Base-by-base conservation (phyloP, 2,888 invertebrate genomes). In the Tipula lateralis region DNA sequence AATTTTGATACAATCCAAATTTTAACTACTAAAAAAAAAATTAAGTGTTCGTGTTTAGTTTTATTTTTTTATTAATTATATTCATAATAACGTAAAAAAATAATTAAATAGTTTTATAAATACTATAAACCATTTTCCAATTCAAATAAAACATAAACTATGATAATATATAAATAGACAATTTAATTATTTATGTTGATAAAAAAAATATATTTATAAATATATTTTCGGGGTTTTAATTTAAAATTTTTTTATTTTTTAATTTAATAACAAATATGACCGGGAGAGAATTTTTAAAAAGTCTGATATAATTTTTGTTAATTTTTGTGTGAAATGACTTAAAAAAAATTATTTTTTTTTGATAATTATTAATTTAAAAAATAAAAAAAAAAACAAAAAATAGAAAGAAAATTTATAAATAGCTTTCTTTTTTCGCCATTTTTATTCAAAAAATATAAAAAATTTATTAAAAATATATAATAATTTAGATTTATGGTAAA, bases 231-330 rank as follows among this genome's bases (percentile, higher is more conserved):
- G 5, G 39, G 13, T 50, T 50, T 50, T 36, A 9, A 36, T 50
- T 50, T 36, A 9, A 36, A 36, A 36, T 36, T 36, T 36, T 36
- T 4, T 36, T 9, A 36, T 9, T 36, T 36, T 36, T 34, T 34
- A 12, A 50, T 50, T 16, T 16, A 16, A 32, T 16, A 50, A 50
- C 16, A 50, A 50, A 50, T 16, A 50, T 5, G 44, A 50, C 81
- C 81, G 81, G 81, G 81, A 81, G 81, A 81, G 81, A 81, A 81
- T 81, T 81, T 81, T 81, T 29, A 81, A 81, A 81, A 81, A 81
- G 81, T 81, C 81, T 81, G 81, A 81, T 81, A 50, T 50, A 50
- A 50, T 50, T 81, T 81, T 81, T 81, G 81, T 81, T 29, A 50
- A 19, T 50, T 50, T 50, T 50, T 50, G 44, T 50, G 44, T 50